These are phyloP conservation scores for Psylliodes chrysocephalus DNA, from an alignment of 2,888 invertebrate species.

Conservation along the genomic window DNA sequence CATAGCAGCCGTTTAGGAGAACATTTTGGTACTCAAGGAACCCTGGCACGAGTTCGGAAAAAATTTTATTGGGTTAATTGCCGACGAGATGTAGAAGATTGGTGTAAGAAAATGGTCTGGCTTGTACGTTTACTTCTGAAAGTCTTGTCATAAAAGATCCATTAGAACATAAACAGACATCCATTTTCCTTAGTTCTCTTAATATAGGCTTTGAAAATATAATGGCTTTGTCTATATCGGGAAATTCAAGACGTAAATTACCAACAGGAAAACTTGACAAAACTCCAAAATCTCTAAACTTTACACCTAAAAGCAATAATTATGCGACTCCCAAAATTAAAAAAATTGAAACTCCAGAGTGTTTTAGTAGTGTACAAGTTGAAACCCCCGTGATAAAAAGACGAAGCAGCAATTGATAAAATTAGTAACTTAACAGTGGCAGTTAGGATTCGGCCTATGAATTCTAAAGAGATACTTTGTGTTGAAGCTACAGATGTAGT, in stretches of 20 bases:
- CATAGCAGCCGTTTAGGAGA: too few relatives aligned
- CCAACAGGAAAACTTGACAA: slow-evolving; percentile 14
- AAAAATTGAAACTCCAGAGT: slow-evolving; percentile 64
- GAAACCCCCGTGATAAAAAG: slow-evolving; percentile 64
- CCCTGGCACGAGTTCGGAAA: too few relatives aligned
- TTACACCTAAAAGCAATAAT: slow-evolving; percentile 44
- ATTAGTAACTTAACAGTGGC: slow-evolving; percentile 77
- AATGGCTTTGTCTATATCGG: slow-evolving; percentile 25
- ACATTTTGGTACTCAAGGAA: too few relatives aligned
- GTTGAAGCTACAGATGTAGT: slow-evolving; percentile 64
- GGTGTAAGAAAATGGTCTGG: too few relatives aligned
- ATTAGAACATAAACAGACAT: too few relatives aligned
- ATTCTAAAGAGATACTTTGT: slow-evolving; percentile 66
- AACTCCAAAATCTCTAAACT: slow-evolving; percentile 39
- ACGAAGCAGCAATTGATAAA: slow-evolving; percentile 65
- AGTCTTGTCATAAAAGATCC: too few relatives aligned
- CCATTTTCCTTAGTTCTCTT: too few relatives aligned
- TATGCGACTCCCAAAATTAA: slow-evolving; percentile 50
- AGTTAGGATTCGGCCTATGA: slow-evolving; percentile 77
- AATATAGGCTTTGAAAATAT: too few relatives aligned
- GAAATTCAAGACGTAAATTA: slow-evolving; percentile 3
- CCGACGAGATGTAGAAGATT: too few relatives aligned
- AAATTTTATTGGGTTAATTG: too few relatives aligned
- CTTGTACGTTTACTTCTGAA: too few relatives aligned
- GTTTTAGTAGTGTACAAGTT: slow-evolving; percentile 65